Evolutionary conservation across 2,113 vertebrate genomes (phyloP).

Genomic region (Syngnathoides biaculeatus): DNA sequence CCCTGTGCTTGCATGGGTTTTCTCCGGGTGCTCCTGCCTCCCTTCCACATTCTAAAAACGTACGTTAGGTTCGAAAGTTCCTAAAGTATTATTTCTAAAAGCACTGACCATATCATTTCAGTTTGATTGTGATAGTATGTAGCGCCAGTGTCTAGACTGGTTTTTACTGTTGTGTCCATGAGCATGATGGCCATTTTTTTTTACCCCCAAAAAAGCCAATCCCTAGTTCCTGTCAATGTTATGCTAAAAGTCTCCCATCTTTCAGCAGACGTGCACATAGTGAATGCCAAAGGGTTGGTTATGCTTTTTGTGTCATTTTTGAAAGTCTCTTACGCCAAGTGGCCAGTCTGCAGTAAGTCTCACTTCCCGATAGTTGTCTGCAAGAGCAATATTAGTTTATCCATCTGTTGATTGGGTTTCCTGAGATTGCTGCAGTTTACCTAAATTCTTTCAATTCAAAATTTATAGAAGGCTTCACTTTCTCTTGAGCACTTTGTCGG

Average conservation of each 20-base stretch:
- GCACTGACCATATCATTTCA: constrained; percentile 28
- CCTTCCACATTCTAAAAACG: too few species aligned
- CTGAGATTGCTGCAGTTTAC: too few species aligned
- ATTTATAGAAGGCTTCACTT: background rate
- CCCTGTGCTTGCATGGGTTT: too few species aligned
- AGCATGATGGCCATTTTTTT: too few species aligned
- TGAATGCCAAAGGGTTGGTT: constrained; percentile 45
- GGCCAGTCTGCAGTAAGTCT: too few species aligned
- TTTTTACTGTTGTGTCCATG: background rate
- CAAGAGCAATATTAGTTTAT: background rate
- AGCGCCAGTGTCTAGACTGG: background rate
- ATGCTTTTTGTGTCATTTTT: constrained; percentile 1
- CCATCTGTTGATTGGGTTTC: background rate
- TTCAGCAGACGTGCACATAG: constrained; percentile 23
- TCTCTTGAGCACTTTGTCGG: background rate
- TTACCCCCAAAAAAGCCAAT: background rate
- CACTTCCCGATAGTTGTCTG: background rate
- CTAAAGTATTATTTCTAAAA: constrained; percentile 44
- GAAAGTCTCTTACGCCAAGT: background rate
- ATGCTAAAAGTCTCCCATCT: constrained; percentile 8
- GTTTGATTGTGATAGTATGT: too few species aligned
- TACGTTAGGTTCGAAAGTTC: constrained; percentile 22
- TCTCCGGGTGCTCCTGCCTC: too few species aligned
- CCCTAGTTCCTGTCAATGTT: background rate
- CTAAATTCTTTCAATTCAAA: too few species aligned